These are phyloP conservation scores for Onthophagus taurus DNA, from an alignment of 1,140 invertebrate genomes.

Conservation along the genomic window DNA sequence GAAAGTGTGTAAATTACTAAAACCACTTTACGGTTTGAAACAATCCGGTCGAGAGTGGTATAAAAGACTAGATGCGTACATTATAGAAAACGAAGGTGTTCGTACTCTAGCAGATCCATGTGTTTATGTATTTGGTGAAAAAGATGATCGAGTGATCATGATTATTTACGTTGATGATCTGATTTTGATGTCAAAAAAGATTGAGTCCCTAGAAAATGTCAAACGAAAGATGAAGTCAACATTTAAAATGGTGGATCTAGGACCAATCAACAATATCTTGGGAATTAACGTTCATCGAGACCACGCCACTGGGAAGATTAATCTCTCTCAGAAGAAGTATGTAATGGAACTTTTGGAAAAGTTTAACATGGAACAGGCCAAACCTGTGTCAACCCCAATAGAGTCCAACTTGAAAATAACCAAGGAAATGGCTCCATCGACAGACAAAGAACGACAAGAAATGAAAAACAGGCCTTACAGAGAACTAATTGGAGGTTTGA, in stretches of 20 bases:
- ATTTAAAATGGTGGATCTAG: constrained; percentile 31
- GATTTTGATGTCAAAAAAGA: constrained; percentile 28
- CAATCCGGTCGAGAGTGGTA: constrained; percentile 33
- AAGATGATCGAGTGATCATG: constrained; percentile 22
- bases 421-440: background rate
- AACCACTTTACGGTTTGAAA: constrained; percentile 39
- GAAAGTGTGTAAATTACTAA: constrained; percentile 33
- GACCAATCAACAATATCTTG: constrained; percentile 22
- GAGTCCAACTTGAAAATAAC: constrained; percentile 17
- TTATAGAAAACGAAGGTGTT: background rate
- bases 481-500: background rate
- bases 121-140: constrained; percentile 3
- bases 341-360: constrained; percentile 29
- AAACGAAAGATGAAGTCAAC: constrained; percentile 19
- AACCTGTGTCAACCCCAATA: constrained; percentile 28
- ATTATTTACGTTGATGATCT: constrained; percentile 36
- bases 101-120: background rate
- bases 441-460: background rate
- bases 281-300: constrained; percentile 31
- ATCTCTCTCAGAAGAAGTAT: constrained; percentile 31
- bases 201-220: constrained; percentile 16
- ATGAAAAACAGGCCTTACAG: background rate
- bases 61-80: constrained; percentile 12
- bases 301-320: constrained; percentile 20
- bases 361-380: constrained; percentile 35